phyloP scores from a whole-genome alignment of 2,797 vertebrate genomes.

The Periparus ater region DNA sequence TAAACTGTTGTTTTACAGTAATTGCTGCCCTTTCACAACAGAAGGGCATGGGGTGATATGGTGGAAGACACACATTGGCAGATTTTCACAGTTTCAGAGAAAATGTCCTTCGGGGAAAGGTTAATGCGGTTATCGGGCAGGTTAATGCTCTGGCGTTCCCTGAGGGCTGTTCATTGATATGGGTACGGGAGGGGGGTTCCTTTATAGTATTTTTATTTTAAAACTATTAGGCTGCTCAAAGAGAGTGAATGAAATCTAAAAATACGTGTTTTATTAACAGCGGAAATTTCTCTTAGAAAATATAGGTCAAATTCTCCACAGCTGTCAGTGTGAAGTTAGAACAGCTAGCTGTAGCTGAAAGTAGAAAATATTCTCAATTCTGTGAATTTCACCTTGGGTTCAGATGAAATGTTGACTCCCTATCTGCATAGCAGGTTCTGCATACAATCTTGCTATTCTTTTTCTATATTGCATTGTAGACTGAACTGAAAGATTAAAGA shows the following conservation, averaged over 20 bases:
- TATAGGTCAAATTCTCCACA: constrained; percentile 17
- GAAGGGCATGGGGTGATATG: neutral
- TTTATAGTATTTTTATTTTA: neutral
- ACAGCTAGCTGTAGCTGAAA: neutral
- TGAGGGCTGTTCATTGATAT: neutral
- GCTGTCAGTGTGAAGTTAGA: neutral
- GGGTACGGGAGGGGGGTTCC: neutral
- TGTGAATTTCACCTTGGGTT: neutral
- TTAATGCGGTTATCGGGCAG: constrained; percentile 42
- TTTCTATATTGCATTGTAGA: neutral
- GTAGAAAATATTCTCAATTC: neutral
- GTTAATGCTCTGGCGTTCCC: neutral
- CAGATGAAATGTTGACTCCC: neutral
- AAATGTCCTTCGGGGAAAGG: constrained; percentile 41
- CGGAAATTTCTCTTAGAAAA: neutral
- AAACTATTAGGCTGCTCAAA: neutral
- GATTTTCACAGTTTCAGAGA: constrained; percentile 54
- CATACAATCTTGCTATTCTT: neutral
- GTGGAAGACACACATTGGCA: constrained; percentile 47
- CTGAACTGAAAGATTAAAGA: neutral
- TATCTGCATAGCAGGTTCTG: neutral
- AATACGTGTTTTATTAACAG: constrained; percentile 14
- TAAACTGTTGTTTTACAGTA: constrained; percentile 40
- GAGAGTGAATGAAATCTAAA: constrained; percentile 39
- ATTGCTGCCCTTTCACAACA: constrained; percentile 41